A percentile compares a stretch with the other conserved stretches of the same genome.
phyloP scores from a whole-genome alignment of 2,888 invertebrate species.

The Drymonia ruficornis region DNA sequence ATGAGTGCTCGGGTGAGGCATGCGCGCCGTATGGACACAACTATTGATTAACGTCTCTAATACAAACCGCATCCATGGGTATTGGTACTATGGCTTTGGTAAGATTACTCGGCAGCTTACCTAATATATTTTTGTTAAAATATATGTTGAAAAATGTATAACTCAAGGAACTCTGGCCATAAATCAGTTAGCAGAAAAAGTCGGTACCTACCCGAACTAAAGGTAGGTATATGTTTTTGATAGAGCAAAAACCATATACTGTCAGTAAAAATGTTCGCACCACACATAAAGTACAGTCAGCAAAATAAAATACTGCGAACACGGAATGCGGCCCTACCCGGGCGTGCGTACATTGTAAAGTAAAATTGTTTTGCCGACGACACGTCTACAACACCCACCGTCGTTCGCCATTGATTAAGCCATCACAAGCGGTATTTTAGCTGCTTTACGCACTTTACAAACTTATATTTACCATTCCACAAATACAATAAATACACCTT shows the following conservation, averaged over 20 bases:
- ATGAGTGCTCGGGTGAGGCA: no score
- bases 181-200: no score
- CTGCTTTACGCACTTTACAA: constrained; percentile 58
- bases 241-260: background rate
- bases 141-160: no score
- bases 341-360: constrained; percentile 66
- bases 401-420: constrained; percentile 75
- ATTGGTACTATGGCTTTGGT: no score
- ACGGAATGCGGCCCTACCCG: constrained; percentile 37
- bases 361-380: constrained; percentile 77
- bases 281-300: constrained; percentile 26
- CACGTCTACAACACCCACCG: constrained; percentile 68
- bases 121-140: no score
- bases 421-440: constrained; percentile 72
- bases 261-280: background rate
- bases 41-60: no score
- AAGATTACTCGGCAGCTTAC: no score
- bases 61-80: no score
- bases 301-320: constrained; percentile 24
- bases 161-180: no score
- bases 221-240: background rate
- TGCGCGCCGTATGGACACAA: no score
- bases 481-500: constrained; percentile 13
- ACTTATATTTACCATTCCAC: constrained; percentile 24
- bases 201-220: no score